A percentile compares a stretch with the other conserved stretches of the same genome.
Conservation (phyloP, 1,140 invertebrate species). For the Leptinotarsa texana region DNA sequence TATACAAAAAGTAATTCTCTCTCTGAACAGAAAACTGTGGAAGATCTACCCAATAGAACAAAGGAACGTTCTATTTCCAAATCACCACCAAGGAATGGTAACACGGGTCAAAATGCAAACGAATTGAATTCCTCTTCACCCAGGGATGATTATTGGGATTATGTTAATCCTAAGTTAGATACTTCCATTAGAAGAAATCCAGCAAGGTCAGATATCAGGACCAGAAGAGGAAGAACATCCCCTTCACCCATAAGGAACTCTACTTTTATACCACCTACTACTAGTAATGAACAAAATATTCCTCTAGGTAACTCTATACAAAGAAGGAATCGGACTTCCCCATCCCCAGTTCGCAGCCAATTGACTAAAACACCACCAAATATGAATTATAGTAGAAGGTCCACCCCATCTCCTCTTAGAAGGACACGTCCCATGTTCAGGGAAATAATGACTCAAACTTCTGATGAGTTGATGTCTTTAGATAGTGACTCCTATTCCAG, state of each 20-base stretch:
- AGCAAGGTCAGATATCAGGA: not conserved
- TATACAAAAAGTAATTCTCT: too few species aligned
- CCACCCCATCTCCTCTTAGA: not conserved
- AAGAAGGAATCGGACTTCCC: not conserved
- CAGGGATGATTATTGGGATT: too few species aligned
- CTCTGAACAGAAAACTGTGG: too few species aligned
- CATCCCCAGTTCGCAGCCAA: not conserved
- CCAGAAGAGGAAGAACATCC: constrained; percentile 33
- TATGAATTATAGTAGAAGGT: constrained; percentile 9
- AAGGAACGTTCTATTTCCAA: too few species aligned
- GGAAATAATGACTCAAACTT: constrained; percentile 54
- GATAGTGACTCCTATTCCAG: constrained; percentile 22
- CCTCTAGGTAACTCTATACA: too few species aligned
- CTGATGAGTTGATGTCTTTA: constrained; percentile 41
- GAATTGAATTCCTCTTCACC: too few species aligned
- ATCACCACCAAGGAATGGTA: too few species aligned
- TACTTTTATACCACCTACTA: constrained; percentile 6
- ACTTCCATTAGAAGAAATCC: too few species aligned
- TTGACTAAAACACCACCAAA: not conserved
- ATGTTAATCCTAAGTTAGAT: too few species aligned
- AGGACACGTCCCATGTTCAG: constrained; percentile 43
- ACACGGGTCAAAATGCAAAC: too few species aligned
- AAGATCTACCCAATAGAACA: too few species aligned
- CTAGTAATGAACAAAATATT: not conserved
- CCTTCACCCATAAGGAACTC: constrained; percentile 34